Evolutionary conservation across 2,113 vertebrate genomes (phyloP).

Genomic region (Telmatochromis sp.): DNA sequence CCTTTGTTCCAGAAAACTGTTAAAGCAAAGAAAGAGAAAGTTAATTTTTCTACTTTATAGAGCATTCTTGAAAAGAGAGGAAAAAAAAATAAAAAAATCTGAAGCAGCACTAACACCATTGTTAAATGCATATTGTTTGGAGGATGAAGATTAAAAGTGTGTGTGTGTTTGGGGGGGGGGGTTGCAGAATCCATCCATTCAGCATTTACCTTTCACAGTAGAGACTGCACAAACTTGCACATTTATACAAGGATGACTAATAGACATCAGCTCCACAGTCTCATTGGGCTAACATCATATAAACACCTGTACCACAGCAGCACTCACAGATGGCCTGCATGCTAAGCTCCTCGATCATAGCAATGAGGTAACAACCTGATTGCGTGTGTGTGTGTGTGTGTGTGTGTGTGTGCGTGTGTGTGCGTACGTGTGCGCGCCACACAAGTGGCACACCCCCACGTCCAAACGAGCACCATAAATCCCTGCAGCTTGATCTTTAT

Average conservation of each 20-base stretch:
- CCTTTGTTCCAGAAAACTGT: slow-evolving; percentile 74
- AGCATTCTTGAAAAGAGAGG: background rate
- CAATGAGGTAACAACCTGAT: slow-evolving; percentile 36
- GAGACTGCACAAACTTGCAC: background rate
- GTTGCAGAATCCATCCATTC: background rate
- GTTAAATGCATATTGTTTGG: background rate
- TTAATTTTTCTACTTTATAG: background rate
- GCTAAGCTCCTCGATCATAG: slow-evolving; percentile 43
- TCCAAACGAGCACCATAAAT: slow-evolving; percentile 66
- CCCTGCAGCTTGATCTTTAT: slow-evolving; percentile 55
- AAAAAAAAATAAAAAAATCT: background rate
- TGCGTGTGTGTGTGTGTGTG: background rate
- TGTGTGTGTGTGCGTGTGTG: fast-evolving
- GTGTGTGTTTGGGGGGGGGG: fast-evolving
- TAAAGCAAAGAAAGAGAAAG: background rate
- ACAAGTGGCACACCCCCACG: slow-evolving; percentile 9
- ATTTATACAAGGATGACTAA: slow-evolving; percentile 35
- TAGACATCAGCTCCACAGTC: slow-evolving; percentile 5
- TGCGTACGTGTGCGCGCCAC: background rate
- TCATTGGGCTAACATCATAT: slow-evolving; percentile 32
- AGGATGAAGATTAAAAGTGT: background rate
- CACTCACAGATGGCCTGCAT: slow-evolving; percentile 49
- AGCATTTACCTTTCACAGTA: background rate
- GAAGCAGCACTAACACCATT: background rate
- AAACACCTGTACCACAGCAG: slow-evolving; percentile 59